Conservation (phyloP, 2,797 vertebrate species). For the Trachops cirrhosus region DNA sequence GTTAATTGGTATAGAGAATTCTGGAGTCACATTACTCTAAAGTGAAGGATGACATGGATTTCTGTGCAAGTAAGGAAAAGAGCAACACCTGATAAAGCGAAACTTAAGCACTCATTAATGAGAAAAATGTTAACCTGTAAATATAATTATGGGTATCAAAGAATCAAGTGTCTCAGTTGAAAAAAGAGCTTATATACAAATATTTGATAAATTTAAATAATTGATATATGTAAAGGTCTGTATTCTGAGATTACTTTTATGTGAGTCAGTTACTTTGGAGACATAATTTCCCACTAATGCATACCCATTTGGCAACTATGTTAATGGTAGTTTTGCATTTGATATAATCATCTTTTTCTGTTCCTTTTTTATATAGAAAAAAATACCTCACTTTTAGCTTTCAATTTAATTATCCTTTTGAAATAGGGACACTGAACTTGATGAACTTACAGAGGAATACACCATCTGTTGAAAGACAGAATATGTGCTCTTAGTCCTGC, state of each 20-base stretch:
- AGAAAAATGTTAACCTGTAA: background rate
- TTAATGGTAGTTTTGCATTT: background rate
- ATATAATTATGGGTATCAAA: background rate
- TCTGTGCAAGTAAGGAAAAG: background rate
- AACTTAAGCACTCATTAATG: background rate
- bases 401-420: conserved; percentile 29
- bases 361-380: background rate
- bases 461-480: background rate
- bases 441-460: background rate
- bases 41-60: background rate
- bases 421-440: background rate
- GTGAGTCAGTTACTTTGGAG: background rate
- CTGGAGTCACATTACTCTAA: background rate
- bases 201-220: conserved; percentile 6
- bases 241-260: background rate
- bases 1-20: background rate
- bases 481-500: background rate
- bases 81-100: background rate
- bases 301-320: background rate
- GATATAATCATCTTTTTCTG: background rate
- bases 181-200: background rate
- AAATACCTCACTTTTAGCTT: background rate
- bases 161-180: background rate
- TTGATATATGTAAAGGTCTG: background rate
- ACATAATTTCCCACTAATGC: background rate